phyloP scores from a whole-genome alignment of 2,888 invertebrate genomes.

The Dryomyza anilis region DNA sequence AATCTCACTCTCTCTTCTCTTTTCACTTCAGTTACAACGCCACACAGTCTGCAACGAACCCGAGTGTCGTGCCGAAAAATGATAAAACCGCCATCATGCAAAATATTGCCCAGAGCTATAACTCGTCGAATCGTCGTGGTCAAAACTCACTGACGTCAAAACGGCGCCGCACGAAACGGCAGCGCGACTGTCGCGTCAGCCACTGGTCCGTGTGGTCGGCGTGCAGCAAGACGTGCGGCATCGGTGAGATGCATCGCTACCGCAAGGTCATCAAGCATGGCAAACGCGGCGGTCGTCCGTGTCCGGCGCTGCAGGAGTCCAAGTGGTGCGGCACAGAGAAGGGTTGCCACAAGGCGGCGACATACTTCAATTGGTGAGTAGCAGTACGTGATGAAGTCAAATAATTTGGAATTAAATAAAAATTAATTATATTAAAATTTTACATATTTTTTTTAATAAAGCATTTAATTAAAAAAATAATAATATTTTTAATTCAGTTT shows the following conservation, averaged over 20 bases:
- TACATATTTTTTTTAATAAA: no score
- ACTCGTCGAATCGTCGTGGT: no score
- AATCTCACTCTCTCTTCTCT: background rate
- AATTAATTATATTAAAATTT: no score
- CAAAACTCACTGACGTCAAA: slow-evolving; percentile 56
- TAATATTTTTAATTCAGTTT: no score
- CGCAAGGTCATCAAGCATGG: slow-evolving; percentile 78
- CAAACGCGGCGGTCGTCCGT: slow-evolving; percentile 78
- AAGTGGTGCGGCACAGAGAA: slow-evolving; percentile 85
- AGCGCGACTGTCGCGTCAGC: slow-evolving; percentile 82
- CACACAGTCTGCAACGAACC: slow-evolving; percentile 31
- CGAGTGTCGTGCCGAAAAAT: slow-evolving; percentile 62
- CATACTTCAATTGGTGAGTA: slow-evolving; percentile 70
- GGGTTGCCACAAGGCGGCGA: slow-evolving; percentile 66
- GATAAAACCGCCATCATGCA: slow-evolving; percentile 74
- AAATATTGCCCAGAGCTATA: slow-evolving; percentile 73
- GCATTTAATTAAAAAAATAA: no score
- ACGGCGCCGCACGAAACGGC: slow-evolving; percentile 54
- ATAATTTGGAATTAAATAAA: no score
- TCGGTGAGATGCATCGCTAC: slow-evolving; percentile 83
- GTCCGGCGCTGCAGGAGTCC: slow-evolving; percentile 83
- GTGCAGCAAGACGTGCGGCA: slow-evolving; percentile 88
- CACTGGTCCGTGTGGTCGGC: slow-evolving; percentile 87
- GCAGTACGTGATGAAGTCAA: no score
- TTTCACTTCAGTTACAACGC: slow-evolving; percentile 45